phyloP scores from a whole-genome alignment of 2,113 vertebrate genomes.

The Heptranchias perlo region DNA sequence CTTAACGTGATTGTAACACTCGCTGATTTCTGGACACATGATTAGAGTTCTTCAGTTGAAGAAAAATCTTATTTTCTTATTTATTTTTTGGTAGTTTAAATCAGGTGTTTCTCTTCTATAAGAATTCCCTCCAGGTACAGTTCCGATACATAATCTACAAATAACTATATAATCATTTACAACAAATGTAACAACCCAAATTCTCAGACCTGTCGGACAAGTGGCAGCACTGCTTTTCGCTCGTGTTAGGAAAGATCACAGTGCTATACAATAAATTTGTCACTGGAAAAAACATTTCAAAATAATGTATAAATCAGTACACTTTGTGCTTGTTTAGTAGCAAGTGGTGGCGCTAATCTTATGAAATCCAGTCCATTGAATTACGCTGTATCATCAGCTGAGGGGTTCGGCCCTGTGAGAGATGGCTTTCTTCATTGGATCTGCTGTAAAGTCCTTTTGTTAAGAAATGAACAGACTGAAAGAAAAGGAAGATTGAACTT shows the following conservation, averaged over 20 bases:
- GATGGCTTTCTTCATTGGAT: neutral
- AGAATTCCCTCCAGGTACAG: neutral
- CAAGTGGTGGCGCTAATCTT: neutral
- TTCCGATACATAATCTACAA: neutral
- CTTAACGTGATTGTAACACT: neutral
- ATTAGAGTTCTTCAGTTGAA: neutral
- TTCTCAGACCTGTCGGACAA: neutral
- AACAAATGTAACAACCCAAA: neutral
- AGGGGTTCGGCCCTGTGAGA: neutral
- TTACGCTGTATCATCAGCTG: neutral
- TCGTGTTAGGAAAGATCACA: neutral
- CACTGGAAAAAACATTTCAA: neutral
- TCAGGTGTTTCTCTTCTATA: neutral
- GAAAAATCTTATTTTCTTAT: neutral
- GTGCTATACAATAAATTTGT: neutral
- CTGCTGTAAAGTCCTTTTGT: neutral
- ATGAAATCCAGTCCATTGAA: slow-evolving; percentile 6
- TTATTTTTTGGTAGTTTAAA: neutral
- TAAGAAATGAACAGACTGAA: neutral
- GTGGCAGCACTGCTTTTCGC: neutral
- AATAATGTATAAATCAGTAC: slow-evolving; percentile 5
- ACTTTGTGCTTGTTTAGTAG: neutral
- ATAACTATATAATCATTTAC: neutral
- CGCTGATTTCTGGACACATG: neutral
- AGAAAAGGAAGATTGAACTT: neutral